Conservation (phyloP, 2,113 vertebrate species). For the Crypturellus undulatus region DNA sequence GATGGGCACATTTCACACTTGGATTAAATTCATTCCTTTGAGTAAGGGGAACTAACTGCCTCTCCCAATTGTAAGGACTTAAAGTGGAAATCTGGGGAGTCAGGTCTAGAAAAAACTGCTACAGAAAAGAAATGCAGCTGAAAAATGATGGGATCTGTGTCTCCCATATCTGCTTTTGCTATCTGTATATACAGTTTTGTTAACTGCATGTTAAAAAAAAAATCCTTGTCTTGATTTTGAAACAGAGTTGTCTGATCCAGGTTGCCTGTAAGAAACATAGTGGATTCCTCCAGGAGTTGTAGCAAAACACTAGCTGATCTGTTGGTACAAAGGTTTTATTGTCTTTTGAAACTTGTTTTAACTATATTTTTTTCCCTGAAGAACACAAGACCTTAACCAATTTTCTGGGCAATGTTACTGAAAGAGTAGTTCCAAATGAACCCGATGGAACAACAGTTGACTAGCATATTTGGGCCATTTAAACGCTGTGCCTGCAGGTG, state of each 20-base stretch:
- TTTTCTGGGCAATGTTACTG: background rate
- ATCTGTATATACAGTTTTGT: background rate
- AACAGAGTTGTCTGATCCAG: background rate
- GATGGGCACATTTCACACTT: background rate
- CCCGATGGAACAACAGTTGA: background rate
- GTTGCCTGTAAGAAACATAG: background rate
- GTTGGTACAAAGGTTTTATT: background rate
- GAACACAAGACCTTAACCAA: background rate
- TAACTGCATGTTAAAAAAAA: background rate
- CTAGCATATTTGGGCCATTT: background rate
- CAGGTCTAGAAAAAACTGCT: background rate
- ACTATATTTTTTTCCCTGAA: background rate
- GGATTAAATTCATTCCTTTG: conserved; percentile 34
- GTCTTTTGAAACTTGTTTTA: background rate
- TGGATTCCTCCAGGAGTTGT: background rate
- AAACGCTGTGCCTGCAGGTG: background rate
- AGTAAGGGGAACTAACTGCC: background rate
- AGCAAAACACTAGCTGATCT: background rate
- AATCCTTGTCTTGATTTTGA: background rate
- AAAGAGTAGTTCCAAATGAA: background rate
- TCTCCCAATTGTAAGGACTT: background rate
- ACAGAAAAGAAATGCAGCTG: background rate
- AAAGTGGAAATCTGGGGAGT: background rate
- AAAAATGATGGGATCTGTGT: background rate
- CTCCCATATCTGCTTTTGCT: rapidly evolving